These are phyloP conservation scores for Chionoecetes opilio DNA, from an alignment of 1,140 invertebrate species.

Conservation along the genomic window DNA sequence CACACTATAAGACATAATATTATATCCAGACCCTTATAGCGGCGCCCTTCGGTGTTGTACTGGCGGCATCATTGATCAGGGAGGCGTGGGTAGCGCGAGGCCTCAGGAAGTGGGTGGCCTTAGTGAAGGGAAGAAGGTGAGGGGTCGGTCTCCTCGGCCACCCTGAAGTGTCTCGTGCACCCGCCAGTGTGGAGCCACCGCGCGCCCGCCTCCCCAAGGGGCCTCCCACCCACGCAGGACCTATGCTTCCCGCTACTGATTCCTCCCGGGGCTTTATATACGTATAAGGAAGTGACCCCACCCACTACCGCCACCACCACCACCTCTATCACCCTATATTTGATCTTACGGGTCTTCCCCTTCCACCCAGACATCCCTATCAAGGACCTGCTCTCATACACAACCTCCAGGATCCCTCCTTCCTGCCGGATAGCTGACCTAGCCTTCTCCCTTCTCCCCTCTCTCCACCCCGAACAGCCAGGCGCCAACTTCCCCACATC, in stretches of 20 bases:
- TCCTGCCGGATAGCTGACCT: background rate
- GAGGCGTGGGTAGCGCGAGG: background rate
- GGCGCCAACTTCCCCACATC: background rate
- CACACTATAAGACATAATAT: too few species aligned
- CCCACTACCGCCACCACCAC: background rate
- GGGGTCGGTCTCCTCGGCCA: conserved; percentile 39
- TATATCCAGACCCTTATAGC: too few species aligned
- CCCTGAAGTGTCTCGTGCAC: conserved; percentile 49
- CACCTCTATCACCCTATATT: conserved; percentile 6
- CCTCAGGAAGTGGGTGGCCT: conserved; percentile 12
- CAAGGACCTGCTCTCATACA: background rate
- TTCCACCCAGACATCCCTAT: background rate
- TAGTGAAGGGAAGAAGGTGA: background rate
- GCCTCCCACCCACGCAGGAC: conserved; percentile 36
- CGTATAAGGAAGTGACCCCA: background rate
- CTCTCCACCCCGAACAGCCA: background rate
- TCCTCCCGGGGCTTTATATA: background rate
- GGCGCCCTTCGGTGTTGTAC: background rate
- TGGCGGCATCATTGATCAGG: background rate
- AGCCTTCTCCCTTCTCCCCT: background rate
- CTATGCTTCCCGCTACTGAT: background rate
- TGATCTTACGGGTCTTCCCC: background rate
- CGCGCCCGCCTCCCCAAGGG: background rate
- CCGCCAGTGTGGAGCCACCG: conserved; percentile 40
- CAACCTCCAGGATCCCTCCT: background rate